Percentiles rank a stretch among this genome's conserved stretches.
Conservation (phyloP, 2,113 vertebrate species). For the Grantiella picta region DNA sequence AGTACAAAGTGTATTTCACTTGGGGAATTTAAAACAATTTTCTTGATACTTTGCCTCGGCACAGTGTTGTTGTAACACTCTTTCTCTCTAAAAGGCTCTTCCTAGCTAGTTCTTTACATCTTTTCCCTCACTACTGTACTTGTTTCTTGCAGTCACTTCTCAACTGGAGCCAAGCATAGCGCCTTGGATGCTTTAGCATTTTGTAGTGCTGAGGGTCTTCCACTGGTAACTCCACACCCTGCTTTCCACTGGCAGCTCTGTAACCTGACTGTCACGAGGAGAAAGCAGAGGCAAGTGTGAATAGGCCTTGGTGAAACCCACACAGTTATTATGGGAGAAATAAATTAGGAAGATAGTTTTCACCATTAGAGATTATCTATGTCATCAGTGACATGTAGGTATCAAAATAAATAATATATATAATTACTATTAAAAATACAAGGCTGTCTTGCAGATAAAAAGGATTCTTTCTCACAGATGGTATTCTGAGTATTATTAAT, state of each 20-base stretch:
- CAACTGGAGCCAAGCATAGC: fast-evolving
- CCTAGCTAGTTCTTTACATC: background rate
- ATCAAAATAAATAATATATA: background rate
- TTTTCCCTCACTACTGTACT: background rate
- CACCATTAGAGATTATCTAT: background rate
- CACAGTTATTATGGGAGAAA: background rate
- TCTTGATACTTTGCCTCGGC: background rate
- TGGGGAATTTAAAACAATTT: background rate
- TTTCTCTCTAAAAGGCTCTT: background rate
- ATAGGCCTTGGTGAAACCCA: background rate
- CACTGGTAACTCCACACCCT: background rate
- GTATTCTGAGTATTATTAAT: background rate
- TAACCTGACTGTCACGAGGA: background rate
- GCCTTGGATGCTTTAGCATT: background rate
- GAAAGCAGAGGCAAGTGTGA: background rate
- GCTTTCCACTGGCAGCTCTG: background rate
- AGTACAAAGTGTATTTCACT: background rate
- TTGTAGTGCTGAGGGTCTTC: background rate
- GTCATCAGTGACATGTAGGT: fast-evolving
- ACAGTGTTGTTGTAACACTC: background rate
- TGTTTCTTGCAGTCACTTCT: background rate
- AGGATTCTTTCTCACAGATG: background rate
- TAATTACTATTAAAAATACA: background rate
- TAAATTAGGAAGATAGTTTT: background rate
- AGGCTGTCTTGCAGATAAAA: background rate